Base-by-base conservation (phyloP, 2,888 invertebrate species). In the Drosophila hawaiiensis region DNA sequence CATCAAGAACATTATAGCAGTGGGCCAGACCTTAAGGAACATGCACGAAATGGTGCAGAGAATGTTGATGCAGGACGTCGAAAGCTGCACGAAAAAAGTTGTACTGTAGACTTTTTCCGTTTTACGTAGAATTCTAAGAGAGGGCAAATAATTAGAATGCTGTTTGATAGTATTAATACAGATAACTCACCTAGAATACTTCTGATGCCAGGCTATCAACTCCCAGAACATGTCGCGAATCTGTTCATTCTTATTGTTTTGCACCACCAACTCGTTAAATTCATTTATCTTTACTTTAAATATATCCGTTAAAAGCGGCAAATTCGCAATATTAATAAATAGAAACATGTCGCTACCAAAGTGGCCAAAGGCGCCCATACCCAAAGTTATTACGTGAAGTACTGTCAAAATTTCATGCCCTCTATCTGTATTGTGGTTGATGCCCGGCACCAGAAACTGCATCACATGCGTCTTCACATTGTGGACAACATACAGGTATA, bases 271-370 rank as follows among this genome's bases (percentile, higher is more conserved):
- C n/a, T 70, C 67, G n/a, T 89, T 91, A 4, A 92, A 52, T 1
- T 89, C 82, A 22, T 71, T 28, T 0, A 84, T 66, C 58, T 92
- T 91, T 0, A 72, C 56, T 5, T 60, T 78, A 0, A 92, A 78
- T 16, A 91, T 76, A 35, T 91, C 86, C 62, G 82, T 91, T 1
- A 84, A 56, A 6, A 92, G 47, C 0, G 90, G 86, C 5, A 91
- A 71, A 54, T 91, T 83, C 9, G 69, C 50, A 14, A 89, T 74
- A 5, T 78, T 84, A 0, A 82, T n/a, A 37, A 91, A 91, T 7
- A 91, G 59, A 25, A 76, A 89, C 89, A 91, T 87, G 29, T 91
- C 91, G 0, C 73, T 81, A 0, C 83, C 83, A 60, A 85, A 91
- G 25, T 91, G 91, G 0, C 91, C 91, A 55, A 91, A 83, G 0